Evolutionary conservation across 2,113 vertebrate genomes (phyloP), one percentile per base, ranked within the genome.

Genomic region (Prunella fulvescens): DNA sequence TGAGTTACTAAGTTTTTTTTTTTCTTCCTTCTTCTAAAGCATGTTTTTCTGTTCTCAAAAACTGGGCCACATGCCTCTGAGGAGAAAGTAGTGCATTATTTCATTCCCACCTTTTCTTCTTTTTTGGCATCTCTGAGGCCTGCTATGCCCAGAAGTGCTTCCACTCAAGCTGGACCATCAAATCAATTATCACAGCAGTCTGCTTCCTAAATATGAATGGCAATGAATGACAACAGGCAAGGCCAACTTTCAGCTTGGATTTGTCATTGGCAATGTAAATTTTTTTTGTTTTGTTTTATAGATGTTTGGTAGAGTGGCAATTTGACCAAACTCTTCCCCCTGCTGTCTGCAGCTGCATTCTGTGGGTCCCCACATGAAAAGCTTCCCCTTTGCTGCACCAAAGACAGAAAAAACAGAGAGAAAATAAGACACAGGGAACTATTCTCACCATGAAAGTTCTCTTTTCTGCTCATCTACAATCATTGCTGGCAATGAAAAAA

Each of bases 101-200:
- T 99, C 98, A 98, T 99, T 99, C 98, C 98, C 99, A 99, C 99
- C 99, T 99, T 99, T 99, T 99, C 98, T 99, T 98, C 98, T 98
- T 98, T 98, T 98, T 98, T 99, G 98, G 98, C 98, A 99, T 99
- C 98, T 99, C 98, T 97, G 98, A 99, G 98, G 98, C 98, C 98
- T 98, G 98, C 98, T 99, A 99, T 99, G 98, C 99, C 99, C 99
- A 99, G 98, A 99, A 99, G 99, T 99, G 99, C 99, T 99, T 99
- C 98, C 98, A 98, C 98, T 99, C 98, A 99, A 98, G 98, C 98
- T 97, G 98, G 99, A 99, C 99, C 98, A 99, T 99, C 99, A 99
- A 98, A 99, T 99, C 99, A 99, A 99, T 99, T 99, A 99, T 98
- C 98, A 98, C 98, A 98, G 98, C 97, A 98, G 98, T 98, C 98